phyloP scores from a whole-genome alignment of 2,113 vertebrate genomes.

The Pseudorectes ferrugineus region DNA sequence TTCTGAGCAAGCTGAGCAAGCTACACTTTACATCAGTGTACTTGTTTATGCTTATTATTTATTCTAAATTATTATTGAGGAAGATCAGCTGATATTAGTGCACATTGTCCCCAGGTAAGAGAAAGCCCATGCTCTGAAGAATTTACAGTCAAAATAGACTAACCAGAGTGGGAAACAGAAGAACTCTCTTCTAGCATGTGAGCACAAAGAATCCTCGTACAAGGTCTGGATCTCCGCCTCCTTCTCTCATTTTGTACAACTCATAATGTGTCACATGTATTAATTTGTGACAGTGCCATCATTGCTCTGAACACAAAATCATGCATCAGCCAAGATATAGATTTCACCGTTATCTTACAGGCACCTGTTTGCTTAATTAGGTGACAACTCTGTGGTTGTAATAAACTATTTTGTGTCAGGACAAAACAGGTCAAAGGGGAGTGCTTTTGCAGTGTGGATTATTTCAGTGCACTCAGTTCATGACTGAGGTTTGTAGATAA shows the following conservation, averaged over 20 bases:
- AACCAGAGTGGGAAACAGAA: background rate
- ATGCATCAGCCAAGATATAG: background rate
- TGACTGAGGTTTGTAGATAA: background rate
- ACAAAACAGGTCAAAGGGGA: background rate
- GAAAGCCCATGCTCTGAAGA: background rate
- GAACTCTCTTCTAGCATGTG: background rate
- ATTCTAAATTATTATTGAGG: background rate
- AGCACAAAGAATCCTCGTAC: rapidly evolving
- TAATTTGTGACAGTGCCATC: background rate
- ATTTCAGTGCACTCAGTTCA: background rate
- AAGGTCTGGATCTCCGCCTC: background rate
- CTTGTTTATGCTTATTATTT: background rate
- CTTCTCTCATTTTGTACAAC: background rate
- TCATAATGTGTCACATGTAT: background rate
- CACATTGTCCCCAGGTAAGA: background rate
- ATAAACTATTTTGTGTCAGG: background rate
- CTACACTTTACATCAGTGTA: background rate
- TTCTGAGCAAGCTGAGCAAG: background rate
- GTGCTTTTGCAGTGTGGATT: background rate
- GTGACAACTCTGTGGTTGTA: background rate
- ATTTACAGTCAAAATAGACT: background rate
- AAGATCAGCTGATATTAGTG: background rate
- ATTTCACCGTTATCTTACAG: background rate
- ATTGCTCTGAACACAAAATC: background rate
- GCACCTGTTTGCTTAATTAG: background rate